Conservation (phyloP, 2,797 vertebrate genomes). For the Bucorvus abyssinicus region DNA sequence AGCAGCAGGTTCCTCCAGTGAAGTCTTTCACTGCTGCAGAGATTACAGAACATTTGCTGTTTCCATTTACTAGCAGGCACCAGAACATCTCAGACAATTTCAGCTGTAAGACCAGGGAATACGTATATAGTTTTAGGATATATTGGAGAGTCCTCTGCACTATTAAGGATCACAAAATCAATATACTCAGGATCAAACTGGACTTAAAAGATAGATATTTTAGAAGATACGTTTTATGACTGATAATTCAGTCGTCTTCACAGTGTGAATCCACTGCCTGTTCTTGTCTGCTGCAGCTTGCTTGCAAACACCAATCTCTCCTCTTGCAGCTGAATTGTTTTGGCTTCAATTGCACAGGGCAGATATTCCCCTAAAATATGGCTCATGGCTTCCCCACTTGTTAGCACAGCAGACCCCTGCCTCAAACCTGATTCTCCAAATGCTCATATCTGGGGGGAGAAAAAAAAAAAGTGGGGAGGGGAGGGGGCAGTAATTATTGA, state of each 20-base stretch:
- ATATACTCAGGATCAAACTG: not conserved
- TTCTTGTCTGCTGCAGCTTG: not conserved
- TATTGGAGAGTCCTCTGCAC: not conserved
- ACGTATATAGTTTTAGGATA: not conserved
- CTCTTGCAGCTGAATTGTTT: not conserved
- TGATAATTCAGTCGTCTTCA: not conserved
- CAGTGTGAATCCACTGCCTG: not conserved
- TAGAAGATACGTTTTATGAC: not conserved
- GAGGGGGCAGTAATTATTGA: not conserved
- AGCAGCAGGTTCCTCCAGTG: not conserved
- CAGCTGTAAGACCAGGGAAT: not conserved
- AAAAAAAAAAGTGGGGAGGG: no score
- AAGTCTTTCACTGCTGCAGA: not conserved
- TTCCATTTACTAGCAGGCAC: not conserved
- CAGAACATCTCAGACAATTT: not conserved
- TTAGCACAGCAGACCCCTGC: not conserved
- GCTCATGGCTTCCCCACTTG: rapidly evolving
- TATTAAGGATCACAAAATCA: not conserved
- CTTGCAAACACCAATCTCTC: not conserved
- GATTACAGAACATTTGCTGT: conserved; percentile 9
- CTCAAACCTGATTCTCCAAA: not conserved
- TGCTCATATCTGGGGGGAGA: not conserved
- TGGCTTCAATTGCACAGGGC: not conserved
- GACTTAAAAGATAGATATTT: not conserved
- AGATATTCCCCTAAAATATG: not conserved